Conservation (phyloP, 2,888 invertebrate genomes). For the Andrena praecox region DNA sequence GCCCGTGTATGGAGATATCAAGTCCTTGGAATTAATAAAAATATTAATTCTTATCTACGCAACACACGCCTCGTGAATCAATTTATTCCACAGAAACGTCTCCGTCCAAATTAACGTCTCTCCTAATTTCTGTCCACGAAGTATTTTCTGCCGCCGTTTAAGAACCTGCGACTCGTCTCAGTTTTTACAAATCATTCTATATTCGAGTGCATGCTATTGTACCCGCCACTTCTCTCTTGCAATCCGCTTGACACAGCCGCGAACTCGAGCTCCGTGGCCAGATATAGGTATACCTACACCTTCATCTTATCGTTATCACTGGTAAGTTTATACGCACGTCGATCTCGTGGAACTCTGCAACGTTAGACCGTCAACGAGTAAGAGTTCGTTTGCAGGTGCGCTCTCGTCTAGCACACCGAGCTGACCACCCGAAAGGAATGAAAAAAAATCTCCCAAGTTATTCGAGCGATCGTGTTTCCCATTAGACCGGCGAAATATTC, state of each 20-base stretch:
- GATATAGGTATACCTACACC: not conserved
- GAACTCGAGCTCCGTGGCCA: conserved; percentile 25
- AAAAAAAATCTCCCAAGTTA: conserved; percentile 25
- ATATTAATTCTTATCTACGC: too few species aligned
- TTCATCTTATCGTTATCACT: conserved; percentile 57
- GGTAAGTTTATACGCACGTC: conserved; percentile 48
- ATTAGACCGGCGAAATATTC: conserved; percentile 28
- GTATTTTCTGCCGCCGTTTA: too few species aligned
- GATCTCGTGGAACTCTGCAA: conserved; percentile 48
- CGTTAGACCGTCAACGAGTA: conserved; percentile 12
- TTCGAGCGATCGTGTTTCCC: conserved; percentile 8
- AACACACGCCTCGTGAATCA: too few species aligned
- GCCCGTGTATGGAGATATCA: too few species aligned
- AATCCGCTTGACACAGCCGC: conserved; percentile 54
- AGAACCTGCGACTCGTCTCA: too few species aligned
- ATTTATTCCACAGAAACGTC: too few species aligned
- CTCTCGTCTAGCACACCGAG: not conserved
- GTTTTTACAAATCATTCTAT: too few species aligned
- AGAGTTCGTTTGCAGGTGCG: conserved; percentile 45
- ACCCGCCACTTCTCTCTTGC: not conserved
- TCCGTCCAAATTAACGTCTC: too few species aligned
- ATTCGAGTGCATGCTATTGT: too few species aligned
- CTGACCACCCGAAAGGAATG: not conserved
- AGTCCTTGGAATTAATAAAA: too few species aligned
- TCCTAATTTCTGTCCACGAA: too few species aligned